Percentiles rank a stretch among this genome's conserved stretches.
phyloP scores from a whole-genome alignment of 2,888 invertebrate species.

The Altica lythri region DNA sequence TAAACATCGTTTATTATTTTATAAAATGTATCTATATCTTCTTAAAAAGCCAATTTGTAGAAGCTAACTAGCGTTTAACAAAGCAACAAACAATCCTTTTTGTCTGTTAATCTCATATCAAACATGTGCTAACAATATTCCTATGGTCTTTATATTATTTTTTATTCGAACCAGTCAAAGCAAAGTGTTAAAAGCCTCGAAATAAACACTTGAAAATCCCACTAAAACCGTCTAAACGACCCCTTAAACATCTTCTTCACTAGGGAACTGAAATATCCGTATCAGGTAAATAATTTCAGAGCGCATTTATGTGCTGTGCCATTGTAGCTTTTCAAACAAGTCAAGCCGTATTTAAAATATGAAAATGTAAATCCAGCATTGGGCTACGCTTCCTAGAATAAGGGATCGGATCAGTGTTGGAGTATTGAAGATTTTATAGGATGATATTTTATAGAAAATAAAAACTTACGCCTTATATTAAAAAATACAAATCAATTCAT shows the following conservation, averaged over 20 bases:
- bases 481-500: too few relatives aligned
- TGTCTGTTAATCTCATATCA: too few relatives aligned
- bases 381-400: constrained; percentile 16
- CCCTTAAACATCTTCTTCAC: constrained; percentile 5
- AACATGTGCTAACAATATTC: too few relatives aligned
- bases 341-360: constrained; percentile 34
- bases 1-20: too few relatives aligned
- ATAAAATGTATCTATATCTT: too few relatives aligned
- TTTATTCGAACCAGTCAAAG: constrained; percentile 4
- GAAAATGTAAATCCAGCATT: constrained; percentile 33
- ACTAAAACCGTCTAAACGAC: constrained; percentile 17
- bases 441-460: too few relatives aligned
- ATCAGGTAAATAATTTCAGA: constrained; percentile 32
- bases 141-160: background rate
- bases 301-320: constrained; percentile 22
- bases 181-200: constrained; percentile 17
- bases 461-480: too few relatives aligned
- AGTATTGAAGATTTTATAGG: too few relatives aligned
- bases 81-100: too few relatives aligned
- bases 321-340: constrained; percentile 31
- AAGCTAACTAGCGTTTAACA: too few relatives aligned
- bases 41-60: too few relatives aligned
- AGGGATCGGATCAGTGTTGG: too few relatives aligned
- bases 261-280: constrained; percentile 11
- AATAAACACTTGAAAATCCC: constrained; percentile 15